These are phyloP conservation scores for Bombus huntii DNA, from an alignment of 1,140 invertebrate genomes.

Conservation along the genomic window DNA sequence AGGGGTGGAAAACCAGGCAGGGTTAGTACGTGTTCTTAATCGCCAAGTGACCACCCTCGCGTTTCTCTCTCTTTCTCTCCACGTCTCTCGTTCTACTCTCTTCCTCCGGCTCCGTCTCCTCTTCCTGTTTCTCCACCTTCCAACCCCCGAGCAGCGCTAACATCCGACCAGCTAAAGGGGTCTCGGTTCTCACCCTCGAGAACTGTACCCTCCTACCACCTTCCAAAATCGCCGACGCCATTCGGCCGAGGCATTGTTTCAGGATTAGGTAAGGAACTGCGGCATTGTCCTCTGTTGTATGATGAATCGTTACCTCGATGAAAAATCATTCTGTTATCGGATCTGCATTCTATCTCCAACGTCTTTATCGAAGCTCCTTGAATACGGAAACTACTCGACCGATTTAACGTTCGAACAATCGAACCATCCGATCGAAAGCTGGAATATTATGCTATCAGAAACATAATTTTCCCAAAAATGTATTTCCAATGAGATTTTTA, in stretches of 20 bases:
- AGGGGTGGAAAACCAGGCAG: conserved; percentile 82
- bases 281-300: conserved; percentile 55
- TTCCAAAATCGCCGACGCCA: conserved; percentile 71
- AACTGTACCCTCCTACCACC: conserved; percentile 45
- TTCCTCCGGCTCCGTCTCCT: conserved; percentile 37
- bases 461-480: too few relatives aligned
- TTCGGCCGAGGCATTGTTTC: conserved; percentile 77
- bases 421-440: too few relatives aligned
- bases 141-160: conserved; percentile 61
- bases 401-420: too few relatives aligned
- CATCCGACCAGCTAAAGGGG: conserved; percentile 74
- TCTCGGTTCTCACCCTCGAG: conserved; percentile 73
- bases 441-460: too few relatives aligned
- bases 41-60: conserved; percentile 82
- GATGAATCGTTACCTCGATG: conserved; percentile 32
- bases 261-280: conserved; percentile 77
- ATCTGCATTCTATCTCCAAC: neutral
- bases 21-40: conserved; percentile 84
- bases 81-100: conserved; percentile 47
- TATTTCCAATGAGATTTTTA: too few relatives aligned
- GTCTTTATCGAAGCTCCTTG: neutral
- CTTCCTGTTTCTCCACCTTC: conserved; percentile 65
- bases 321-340: conserved; percentile 40
- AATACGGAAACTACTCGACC: neutral
- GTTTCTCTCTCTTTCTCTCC: conserved; percentile 69